Conservation (phyloP, 2,797 vertebrate species). For the Acanthurus tractus region DNA sequence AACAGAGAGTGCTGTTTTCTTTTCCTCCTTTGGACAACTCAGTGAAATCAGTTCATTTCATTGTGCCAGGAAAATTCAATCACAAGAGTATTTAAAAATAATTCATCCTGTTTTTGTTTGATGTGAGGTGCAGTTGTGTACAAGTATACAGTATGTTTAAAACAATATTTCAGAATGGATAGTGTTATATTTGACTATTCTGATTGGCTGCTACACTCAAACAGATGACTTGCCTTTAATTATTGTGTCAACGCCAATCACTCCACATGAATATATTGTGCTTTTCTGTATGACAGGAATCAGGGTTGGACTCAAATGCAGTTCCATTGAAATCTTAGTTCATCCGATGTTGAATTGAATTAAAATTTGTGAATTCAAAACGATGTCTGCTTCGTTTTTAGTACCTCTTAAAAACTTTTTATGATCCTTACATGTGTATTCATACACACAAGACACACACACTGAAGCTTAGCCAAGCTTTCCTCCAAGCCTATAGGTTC, state of each 20-base stretch:
- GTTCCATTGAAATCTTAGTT: constrained; percentile 73
- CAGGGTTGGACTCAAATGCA: constrained; percentile 79
- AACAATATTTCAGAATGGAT: constrained; percentile 65
- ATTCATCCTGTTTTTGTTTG: constrained; percentile 45
- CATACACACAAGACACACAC: constrained; percentile 16
- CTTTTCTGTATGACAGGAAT: constrained; percentile 81
- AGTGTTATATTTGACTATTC: constrained; percentile 44
- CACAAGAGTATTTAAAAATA: constrained; percentile 72
- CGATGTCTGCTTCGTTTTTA: constrained; percentile 44
- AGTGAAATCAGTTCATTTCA: constrained; percentile 60
- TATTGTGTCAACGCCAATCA: constrained; percentile 37
- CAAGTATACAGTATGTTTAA: constrained; percentile 64
- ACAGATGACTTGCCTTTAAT: constrained; percentile 66
- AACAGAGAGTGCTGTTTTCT: constrained; percentile 29
- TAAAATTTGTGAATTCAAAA: constrained; percentile 81
- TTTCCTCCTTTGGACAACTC: constrained; percentile 40
- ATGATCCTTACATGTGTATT: constrained; percentile 10
- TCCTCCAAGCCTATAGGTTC: constrained; percentile 57
- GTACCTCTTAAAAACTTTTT: neutral
- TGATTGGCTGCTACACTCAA: constrained; percentile 81
- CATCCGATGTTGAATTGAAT: constrained; percentile 81
- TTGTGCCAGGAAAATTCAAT: constrained; percentile 55
- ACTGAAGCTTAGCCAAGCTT: constrained; percentile 34
- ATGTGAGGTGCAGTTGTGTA: constrained; percentile 72
- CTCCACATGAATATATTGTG: constrained; percentile 58